Evolutionary conservation across 2,113 vertebrate genomes (phyloP).

Genomic region (Bubo bubo): DNA sequence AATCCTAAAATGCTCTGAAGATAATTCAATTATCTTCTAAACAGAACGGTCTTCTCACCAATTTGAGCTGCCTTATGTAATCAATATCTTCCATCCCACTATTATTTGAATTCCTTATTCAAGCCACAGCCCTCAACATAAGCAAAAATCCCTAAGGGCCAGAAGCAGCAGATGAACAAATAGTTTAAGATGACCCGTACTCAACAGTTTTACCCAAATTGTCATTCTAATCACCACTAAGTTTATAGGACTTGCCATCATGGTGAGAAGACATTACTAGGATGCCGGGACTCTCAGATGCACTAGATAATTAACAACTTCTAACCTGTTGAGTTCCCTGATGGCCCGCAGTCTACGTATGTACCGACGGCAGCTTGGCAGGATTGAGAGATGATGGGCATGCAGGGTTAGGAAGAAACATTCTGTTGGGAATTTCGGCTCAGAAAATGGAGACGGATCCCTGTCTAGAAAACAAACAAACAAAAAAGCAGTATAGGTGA

Average conservation of each 20-base stretch:
- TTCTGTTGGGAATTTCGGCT: conserved; percentile 96
- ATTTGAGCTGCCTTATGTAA: not conserved
- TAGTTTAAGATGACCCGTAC: rapidly evolving
- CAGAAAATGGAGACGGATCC: conserved; percentile 86
- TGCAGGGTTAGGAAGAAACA: conserved; percentile 98
- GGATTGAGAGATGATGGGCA: conserved; percentile 92
- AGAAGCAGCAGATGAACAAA: not conserved
- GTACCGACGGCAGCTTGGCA: conserved; percentile 95
- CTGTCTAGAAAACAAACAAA: conserved; percentile 74
- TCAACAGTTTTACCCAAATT: not conserved
- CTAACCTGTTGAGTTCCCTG: conserved; percentile 93
- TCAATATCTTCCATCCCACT: not conserved
- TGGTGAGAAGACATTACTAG: rapidly evolving
- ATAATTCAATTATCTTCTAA: not conserved
- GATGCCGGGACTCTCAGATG: not conserved
- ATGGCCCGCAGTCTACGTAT: conserved; percentile 94
- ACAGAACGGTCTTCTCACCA: not conserved
- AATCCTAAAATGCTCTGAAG: not conserved
- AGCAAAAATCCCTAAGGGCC: not conserved
- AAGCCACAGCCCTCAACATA: not conserved
- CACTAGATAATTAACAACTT: not conserved
- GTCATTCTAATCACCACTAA: rapidly evolving
- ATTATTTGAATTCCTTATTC: rapidly evolving
- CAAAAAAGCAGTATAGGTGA: not conserved
- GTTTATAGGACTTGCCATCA: not conserved